Evolutionary conservation across 1,140 invertebrate genomes (phyloP).

Genomic region (Archegozetes longisetosus): DNA sequence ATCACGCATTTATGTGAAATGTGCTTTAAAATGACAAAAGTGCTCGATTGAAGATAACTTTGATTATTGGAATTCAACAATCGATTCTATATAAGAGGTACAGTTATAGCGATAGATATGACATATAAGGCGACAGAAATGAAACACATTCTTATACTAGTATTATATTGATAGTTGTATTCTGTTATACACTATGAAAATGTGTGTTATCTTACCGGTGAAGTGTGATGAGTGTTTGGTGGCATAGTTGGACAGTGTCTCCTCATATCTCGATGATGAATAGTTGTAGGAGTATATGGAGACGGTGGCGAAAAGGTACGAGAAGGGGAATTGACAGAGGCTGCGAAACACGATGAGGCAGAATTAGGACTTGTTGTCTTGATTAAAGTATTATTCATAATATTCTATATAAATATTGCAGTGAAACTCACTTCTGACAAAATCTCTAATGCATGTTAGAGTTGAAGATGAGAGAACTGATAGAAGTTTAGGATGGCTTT

Average conservation of each 20-base stretch:
- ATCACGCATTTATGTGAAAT: too few relatives aligned
- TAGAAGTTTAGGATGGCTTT: neutral
- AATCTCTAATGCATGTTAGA: neutral
- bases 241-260: constrained; percentile 14
- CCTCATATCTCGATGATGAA: constrained; percentile 8
- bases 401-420: neutral
- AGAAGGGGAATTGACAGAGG: neutral
- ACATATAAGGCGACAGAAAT: too few relatives aligned
- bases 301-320: constrained; percentile 13
- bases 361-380: neutral
- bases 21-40: too few relatives aligned
- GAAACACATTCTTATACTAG: too few relatives aligned
- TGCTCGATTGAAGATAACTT: too few relatives aligned
- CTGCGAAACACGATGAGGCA: neutral
- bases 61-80: too few relatives aligned
- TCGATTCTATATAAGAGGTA: too few relatives aligned
- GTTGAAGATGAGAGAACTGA: neutral
- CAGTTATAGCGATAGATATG: too few relatives aligned
- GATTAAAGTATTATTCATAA: neutral
- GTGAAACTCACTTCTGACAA: neutral
- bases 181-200: too few relatives aligned
- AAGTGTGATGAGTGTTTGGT: constrained; percentile 6
- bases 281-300: constrained; percentile 10
- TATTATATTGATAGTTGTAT: too few relatives aligned
- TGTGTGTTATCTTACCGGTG: neutral